These are phyloP conservation scores for Thunnus albacares DNA, from an alignment of 2,797 vertebrate species.

Conservation along the genomic window DNA sequence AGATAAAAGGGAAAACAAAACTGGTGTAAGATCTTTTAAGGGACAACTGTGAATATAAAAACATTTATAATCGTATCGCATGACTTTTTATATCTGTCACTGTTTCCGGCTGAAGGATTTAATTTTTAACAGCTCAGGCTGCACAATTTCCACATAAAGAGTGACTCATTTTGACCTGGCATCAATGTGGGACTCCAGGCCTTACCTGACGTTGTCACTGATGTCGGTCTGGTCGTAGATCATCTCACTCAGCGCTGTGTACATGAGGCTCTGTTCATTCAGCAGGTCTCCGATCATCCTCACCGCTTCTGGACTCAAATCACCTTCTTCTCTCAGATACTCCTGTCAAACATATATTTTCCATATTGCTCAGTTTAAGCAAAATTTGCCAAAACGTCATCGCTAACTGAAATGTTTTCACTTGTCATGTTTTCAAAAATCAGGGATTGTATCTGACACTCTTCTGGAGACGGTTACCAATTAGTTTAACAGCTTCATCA, in stretches of 20 bases:
- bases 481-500: too few species aligned
- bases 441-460: background rate
- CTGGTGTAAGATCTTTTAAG: too few species aligned
- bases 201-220: slow-evolving; percentile 72
- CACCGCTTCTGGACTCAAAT: slow-evolving; percentile 77
- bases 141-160: background rate
- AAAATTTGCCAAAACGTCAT: background rate
- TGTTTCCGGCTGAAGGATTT: too few species aligned
- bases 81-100: too few species aligned
- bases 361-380: too few species aligned
- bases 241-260: slow-evolving; percentile 78
- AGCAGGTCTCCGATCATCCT: slow-evolving; percentile 84
- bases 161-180: background rate
- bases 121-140: too few species aligned
- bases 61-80: too few species aligned
- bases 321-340: slow-evolving; percentile 75
- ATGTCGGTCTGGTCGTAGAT: slow-evolving; percentile 77
- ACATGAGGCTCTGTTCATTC: slow-evolving; percentile 81
- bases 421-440: background rate
- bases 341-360: slow-evolving; percentile 57
- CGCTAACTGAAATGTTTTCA: background rate
- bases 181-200: too few species aligned
- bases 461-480: too few species aligned
- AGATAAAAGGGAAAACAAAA: too few species aligned
- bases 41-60: too few species aligned